These are phyloP conservation scores for Isurus oxyrinchus DNA, from an alignment of 2,113 vertebrate genomes.

Conservation along the genomic window DNA sequence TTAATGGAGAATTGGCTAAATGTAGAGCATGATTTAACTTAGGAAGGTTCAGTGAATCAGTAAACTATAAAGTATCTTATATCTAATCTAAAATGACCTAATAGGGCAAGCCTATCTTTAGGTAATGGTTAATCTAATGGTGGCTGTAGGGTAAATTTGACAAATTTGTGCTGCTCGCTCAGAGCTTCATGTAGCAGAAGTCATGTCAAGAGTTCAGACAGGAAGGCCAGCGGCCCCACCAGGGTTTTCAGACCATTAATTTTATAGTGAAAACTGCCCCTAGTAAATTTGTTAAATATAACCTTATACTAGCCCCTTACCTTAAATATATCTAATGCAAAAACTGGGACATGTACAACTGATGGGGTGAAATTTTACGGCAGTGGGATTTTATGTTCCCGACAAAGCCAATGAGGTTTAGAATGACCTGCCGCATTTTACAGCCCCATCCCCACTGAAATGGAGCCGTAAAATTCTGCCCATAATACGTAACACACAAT, in stretches of 20 bases:
- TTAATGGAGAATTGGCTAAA: not conserved
- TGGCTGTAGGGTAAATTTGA: not conserved
- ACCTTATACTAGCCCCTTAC: not conserved
- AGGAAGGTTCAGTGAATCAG: not conserved
- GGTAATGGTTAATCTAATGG: not conserved
- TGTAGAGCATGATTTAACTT: not conserved
- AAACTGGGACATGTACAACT: not conserved
- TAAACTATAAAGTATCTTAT: not conserved
- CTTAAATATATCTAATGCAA: not conserved
- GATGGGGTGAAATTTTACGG: no score
- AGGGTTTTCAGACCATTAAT: conserved; percentile 14
- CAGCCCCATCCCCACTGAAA: no score
- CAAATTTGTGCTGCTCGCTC: not conserved
- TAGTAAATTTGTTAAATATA: not conserved
- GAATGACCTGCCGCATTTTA: no score
- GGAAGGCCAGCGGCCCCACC: not conserved
- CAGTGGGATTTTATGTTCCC: no score
- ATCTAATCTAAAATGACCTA: not conserved
- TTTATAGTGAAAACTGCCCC: not conserved
- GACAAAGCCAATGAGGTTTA: no score
- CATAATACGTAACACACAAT: not conserved
- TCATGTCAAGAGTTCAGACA: not conserved
- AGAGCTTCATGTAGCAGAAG: not conserved
- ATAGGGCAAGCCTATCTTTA: not conserved
- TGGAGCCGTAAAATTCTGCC: no score